Evolutionary conservation across 2,113 vertebrate genomes (phyloP).

Genomic region (Neogale vison): DNA sequence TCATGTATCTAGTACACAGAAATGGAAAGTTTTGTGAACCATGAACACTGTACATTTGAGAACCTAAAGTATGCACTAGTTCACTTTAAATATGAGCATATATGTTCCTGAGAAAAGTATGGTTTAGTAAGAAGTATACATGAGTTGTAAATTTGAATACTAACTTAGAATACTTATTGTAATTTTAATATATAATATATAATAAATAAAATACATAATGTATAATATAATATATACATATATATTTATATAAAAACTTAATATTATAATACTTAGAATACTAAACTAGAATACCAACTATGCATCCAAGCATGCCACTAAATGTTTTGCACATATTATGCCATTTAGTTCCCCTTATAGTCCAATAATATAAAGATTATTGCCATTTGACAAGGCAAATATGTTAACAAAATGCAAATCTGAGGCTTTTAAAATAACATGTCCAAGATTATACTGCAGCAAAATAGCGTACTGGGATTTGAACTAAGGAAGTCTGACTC

Average conservation of each 20-base stretch:
- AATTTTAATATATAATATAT: too few relatives aligned
- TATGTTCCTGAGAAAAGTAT: background rate
- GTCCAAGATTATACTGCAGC: background rate
- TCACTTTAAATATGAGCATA: conserved; percentile 23
- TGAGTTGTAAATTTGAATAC: background rate
- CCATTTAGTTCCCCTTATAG: background rate
- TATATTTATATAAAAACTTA: too few relatives aligned
- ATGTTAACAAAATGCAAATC: background rate
- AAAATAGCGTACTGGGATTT: background rate
- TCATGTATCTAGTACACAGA: background rate
- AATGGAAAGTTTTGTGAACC: background rate
- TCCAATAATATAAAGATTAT: background rate
- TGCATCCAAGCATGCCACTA: background rate
- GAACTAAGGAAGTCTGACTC: background rate
- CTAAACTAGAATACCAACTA: background rate
- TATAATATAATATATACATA: too few relatives aligned
- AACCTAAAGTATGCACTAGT: background rate
- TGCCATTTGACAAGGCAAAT: background rate
- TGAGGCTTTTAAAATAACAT: background rate
- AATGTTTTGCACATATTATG: background rate
- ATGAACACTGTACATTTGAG: background rate
- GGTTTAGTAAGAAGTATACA: background rate
- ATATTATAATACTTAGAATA: too few relatives aligned
- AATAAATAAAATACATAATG: too few relatives aligned
- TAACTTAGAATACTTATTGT: too few relatives aligned